Evolutionary conservation across 2,888 invertebrate genomes (phyloP), one percentile per base, ranked within the genome.

Genomic region (Diaprepes abbreviatus): DNA sequence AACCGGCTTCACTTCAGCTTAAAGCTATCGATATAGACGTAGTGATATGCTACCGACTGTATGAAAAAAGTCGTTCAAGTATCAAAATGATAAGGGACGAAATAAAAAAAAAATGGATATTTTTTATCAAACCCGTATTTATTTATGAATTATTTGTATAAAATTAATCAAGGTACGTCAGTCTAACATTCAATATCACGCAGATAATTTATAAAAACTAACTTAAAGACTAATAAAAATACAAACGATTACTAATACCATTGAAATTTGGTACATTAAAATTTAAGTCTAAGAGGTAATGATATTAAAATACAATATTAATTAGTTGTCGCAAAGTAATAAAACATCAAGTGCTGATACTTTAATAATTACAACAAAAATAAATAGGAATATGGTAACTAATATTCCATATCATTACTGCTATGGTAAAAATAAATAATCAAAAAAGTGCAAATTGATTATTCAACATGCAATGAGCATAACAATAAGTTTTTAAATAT

Each of bases 161-260:
- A 57, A 72, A 71, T 60, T 67, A 72, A 57, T 66, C 63, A 67
- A 72, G 57, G 64, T 70, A 73, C 65, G 54, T 72, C 73, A 73
- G 74, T 73, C 74, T 72, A 73, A 62, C 60, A 65, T 24, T 59
- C 19, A 67, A 72, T 73, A 67, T 67, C 62, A 68, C 68, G 6
- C 62, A 55, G 36, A 50, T 59, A 50, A 58, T 59, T 55, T 21
- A 35, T 38, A 38, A 58, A 16, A 55, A 24, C 36, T 54, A 54
- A 38, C 38, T 35, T 38, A 43, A 28, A 43, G 28, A 59, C 60
- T 60, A 59, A 24, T 33, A 59, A 45, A 60, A 48, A 55, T 24
- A 35, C 33, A 24, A n/a, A 45, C 9, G n/a, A 59, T 24, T 24
- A 12, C 45, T 14, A 43, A 36, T 21, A 24, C 45, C 45, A 12